Base-by-base conservation (phyloP, 1,140 invertebrate genomes). In the Temnothorax longispinosus region DNA sequence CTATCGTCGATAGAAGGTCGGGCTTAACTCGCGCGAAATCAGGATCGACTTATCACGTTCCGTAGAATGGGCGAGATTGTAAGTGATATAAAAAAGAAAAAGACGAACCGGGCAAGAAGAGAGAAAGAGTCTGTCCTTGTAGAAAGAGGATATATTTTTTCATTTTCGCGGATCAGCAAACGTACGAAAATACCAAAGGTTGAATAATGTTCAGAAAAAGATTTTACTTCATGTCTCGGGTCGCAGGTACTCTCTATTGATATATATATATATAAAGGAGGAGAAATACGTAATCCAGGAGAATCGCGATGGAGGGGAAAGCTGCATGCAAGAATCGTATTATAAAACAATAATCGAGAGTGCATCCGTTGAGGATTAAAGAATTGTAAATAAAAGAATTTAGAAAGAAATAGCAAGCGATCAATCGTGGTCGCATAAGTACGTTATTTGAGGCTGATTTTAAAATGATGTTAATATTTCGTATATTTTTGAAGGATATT, bases 21-120 rank as follows among this genome's bases (percentile, higher is more conserved):
- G 18, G 84, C 77, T 88, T 87, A 71, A 64, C 84, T 44, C 52
- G 1, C 18, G 50, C 67, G 74, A 52, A 78, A 89, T 88, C 78
- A 67, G 41, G 50, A 10, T 44, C 72, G 87, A 76, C 87, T 89
- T 88, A 90, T 67, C 78, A 67, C 87, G 74, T 67, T 86, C 71
- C 32, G 3, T 27, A 38, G 41, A 50, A 56, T 27, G n/a, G 71
- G 58, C 21, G 58, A 64, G 85, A 90, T 89, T 89, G 64, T 75
- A 62, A 71, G n/a, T 11, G 35, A 41, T 38, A 65, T 78, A 90
- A 87, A 90, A 84, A 85, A 50, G 44, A 74, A n/a, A 67, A 27
- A 62, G 21, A 44, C 56, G 56, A 2, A 18, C 41, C 60, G 5
- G 13, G 10, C 3, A 11, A 21, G 13, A 35, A 13, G 13, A 18